Percentiles rank a stretch among this genome's conserved stretches.
phyloP scores from a whole-genome alignment of 2,113 vertebrate species.

The Corydoras maculifer region DNA sequence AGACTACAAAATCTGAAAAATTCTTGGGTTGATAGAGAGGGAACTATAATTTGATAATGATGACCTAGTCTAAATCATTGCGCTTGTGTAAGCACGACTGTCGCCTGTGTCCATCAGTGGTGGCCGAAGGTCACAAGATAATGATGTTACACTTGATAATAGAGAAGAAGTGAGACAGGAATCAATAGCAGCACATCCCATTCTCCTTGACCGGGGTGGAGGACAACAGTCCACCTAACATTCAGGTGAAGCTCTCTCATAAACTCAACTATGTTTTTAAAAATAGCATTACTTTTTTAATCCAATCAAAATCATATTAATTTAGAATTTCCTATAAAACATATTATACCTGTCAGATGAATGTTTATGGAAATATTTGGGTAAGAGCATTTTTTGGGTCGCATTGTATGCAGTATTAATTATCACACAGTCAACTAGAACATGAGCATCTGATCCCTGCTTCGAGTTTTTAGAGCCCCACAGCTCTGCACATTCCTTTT shows the following conservation, averaged over 20 bases:
- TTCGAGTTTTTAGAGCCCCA: constrained; percentile 53
- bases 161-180: constrained; percentile 61
- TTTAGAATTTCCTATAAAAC: neutral
- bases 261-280: neutral
- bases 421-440: constrained; percentile 56
- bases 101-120: constrained; percentile 50
- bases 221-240: constrained; percentile 35
- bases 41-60: constrained; percentile 69
- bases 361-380: neutral
- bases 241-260: neutral
- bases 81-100: constrained; percentile 69
- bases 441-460: constrained; percentile 66
- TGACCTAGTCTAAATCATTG: constrained; percentile 61
- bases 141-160: constrained; percentile 65
- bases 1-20: constrained; percentile 37
- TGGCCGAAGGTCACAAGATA: constrained; percentile 47
- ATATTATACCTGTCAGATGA: neutral
- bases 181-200: constrained; percentile 54
- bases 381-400: constrained; percentile 4
- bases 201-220: constrained; percentile 59
- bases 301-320: neutral
- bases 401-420: constrained; percentile 39
- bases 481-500: constrained; percentile 68
- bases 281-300: neutral
- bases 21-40: constrained; percentile 54